phyloP scores from a whole-genome alignment of 1,140 invertebrate species.

The Sipha flava region DNA sequence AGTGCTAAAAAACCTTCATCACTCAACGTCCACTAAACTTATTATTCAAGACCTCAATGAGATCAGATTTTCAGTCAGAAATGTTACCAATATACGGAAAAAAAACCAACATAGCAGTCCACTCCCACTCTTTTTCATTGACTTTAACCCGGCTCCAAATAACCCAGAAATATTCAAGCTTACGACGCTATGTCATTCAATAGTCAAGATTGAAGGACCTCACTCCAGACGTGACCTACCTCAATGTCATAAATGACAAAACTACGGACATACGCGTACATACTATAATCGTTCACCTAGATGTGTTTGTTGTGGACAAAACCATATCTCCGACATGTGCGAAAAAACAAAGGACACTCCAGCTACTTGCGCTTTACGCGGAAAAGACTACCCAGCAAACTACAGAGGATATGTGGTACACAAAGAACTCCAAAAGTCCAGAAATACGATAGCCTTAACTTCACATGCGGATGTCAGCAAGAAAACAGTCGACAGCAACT shows the following conservation, averaged over 20 bases:
- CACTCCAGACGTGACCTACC: conserved; percentile 36
- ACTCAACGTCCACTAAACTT: not conserved
- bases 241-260: conserved; percentile 43
- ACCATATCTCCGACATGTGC: conserved; percentile 43
- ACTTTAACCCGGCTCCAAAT: conserved; percentile 41
- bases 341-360: conserved; percentile 39
- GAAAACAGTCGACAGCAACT: not conserved
- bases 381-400: conserved; percentile 42
- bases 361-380: conserved; percentile 41
- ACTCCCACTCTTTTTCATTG: conserved; percentile 41
- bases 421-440: not conserved
- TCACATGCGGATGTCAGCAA: not conserved
- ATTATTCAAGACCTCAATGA: not conserved
- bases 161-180: conserved; percentile 39
- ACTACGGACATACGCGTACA: conserved; percentile 20
- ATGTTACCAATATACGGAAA: conserved; percentile 15
- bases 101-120: conserved; percentile 38
- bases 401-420: conserved; percentile 35
- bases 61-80: not conserved
- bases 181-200: conserved; percentile 37
- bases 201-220: conserved; percentile 40
- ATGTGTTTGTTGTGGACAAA: conserved; percentile 43
- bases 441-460: not conserved
- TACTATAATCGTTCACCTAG: conserved; percentile 39
- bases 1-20: conserved; percentile 22